Evolutionary conservation across 92 coral and sea anemone species (phyloP), one percentile per base, ranked within the genome.

Genomic region (Phenganax marumi): DNA sequence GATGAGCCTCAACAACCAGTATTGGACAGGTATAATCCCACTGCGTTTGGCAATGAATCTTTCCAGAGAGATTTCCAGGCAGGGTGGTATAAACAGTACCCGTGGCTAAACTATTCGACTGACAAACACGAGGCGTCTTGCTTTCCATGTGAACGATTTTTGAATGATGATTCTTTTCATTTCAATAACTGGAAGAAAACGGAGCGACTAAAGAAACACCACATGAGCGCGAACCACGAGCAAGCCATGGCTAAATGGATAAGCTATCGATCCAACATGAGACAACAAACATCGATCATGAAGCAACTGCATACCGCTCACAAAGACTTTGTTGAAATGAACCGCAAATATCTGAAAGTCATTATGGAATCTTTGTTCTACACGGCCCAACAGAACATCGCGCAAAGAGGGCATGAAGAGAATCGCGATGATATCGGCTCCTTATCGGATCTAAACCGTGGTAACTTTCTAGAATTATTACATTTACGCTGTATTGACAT

Each of bases 371-470:
- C 76, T 81, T 68, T 82, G 14, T 82, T 82, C 64, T 71, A 50
- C 79, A 82, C 85, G 73, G 85, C 85, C 69, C 66, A 82, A 71
- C 85, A 82, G 75, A 82, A 82, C 78, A 81, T 81, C 85, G 78
- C 85, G 43, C 85, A 81, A 64, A 81, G 76, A 70, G 85, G 85
- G 24, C 66, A 70, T 70, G 70, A 82, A 22, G 79, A 82, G 85
- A 69, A 82, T 66, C 55, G 85, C 57, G 73, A 64, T 64, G 75
- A 70, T n/a, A 52, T 81, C 79, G 77, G 79, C 24, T 65, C 54
- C 43, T 70, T 76, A 24, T 82, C 85, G 57, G 79, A 82, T 68
- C 68, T 82, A 82, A 70, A 82, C 60, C 74, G 86, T 71, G 81
- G 79, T 72, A 83, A 72, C 66, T 83, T 83, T 70, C 79, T 70